A percentile compares a stretch with the other conserved stretches of the same genome.
These are phyloP conservation scores for Nemotelus pantherinus DNA, from an alignment of 2,888 invertebrate species.

Conservation along the genomic window DNA sequence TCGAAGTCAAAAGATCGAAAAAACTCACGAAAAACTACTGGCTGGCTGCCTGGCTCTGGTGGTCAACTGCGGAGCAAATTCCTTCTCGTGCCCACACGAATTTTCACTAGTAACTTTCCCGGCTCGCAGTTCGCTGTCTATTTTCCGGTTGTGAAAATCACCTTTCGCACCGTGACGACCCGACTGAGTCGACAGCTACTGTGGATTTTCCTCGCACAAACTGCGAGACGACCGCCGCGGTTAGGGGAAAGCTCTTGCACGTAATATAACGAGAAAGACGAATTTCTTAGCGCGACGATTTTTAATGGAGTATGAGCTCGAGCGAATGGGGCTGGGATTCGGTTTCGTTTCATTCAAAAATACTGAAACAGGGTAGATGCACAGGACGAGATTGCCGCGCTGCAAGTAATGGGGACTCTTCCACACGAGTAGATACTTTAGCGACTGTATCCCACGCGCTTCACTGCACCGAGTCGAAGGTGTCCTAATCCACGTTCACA, in stretches of 20 bases:
- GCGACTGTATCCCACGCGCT: too few species aligned
- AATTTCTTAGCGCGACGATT: too few species aligned
- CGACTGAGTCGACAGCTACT: neutral
- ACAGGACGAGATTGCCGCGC: too few species aligned
- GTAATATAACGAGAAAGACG: too few species aligned
- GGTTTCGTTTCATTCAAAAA: too few species aligned
- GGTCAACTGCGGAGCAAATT: neutral
- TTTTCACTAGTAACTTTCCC: neutral
- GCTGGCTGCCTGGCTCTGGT: neutral
- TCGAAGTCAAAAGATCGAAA: neutral
- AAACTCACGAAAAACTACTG: constrained; percentile 15
- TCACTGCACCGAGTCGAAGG: too few species aligned
- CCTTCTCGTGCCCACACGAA: constrained; percentile 10
- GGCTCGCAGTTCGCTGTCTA: neutral
- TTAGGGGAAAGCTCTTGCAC: neutral
- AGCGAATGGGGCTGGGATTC: too few species aligned
- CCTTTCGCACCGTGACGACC: neutral
- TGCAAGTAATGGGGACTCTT: too few species aligned
- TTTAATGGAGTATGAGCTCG: too few species aligned
- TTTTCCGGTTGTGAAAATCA: neutral
- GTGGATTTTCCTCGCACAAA: constrained; percentile 17
- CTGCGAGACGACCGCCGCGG: neutral
- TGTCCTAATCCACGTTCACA: too few species aligned
- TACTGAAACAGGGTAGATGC: too few species aligned
- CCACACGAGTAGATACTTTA: too few species aligned